Evolutionary conservation across 2,113 vertebrate species (phyloP), one percentile per base, ranked within the genome.

Genomic region (Periophthalmus modestus): DNA sequence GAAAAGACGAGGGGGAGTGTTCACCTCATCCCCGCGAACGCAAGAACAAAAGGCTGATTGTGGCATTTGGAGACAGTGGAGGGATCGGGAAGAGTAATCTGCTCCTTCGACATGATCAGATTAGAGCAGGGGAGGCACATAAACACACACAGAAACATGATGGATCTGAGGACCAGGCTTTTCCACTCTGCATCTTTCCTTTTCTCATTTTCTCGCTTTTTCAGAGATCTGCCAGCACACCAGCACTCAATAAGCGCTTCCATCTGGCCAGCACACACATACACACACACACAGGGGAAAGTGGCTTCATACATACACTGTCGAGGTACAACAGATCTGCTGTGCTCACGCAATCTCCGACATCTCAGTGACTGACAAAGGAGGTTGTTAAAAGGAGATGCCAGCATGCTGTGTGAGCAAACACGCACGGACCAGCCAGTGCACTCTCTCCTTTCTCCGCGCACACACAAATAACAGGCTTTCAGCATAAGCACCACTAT

Each of bases 81-180:
- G 85, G 77, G 83, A 91, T 91, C 87, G 84, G 87, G 82, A 87
- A 80, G 89, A 91, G 90, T 92, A 92, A 93, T 93, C 91, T 93
- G 83, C 89, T 86, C 80, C 87, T 87, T 68, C 63, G 82, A 92
- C 89, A 92, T 87, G 90, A 94, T 93, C 87, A 91, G 92, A 93
- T 93, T 92, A 93, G 87, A 87, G 84, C 73, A 52, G 69, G 82
- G 59, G 78, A 79, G 88, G 85, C 91, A 15, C 75, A 74, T 67
- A 68, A 71, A 76, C 63, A 75, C 77, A 77, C 74, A 68, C 69
- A 87, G 67, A 58, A 72, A 81, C 81, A 89, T 85, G 89, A 91
- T 84, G 72, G 82, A 88, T 87, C 78, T 86, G 84, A 87, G 87
- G 86, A 84, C 79, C 85, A 84, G 86, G 82, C 75, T 86, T 88